These are phyloP conservation scores for Xanthostigma xanthostigma DNA, from an alignment of 2,888 invertebrate genomes.

Conservation along the genomic window DNA sequence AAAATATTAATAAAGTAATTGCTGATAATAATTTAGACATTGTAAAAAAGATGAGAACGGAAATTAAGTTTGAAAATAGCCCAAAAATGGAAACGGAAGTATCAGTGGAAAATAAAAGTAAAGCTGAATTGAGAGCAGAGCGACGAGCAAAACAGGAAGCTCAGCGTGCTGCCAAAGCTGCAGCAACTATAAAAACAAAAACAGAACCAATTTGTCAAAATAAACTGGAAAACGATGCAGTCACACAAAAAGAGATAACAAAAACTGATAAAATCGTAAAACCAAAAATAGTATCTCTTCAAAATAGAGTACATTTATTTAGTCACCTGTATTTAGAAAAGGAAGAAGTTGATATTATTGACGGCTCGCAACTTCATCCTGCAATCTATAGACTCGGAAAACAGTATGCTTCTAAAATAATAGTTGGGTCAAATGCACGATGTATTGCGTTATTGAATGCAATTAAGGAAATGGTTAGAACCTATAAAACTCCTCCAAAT, in stretches of 20 bases:
- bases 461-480: slow-evolving; percentile 59
- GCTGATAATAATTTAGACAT: slow-evolving; percentile 20
- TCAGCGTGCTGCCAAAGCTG: slow-evolving; percentile 60
- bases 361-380: slow-evolving; percentile 43
- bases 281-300: slow-evolving; percentile 16
- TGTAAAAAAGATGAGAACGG: background rate
- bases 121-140: slow-evolving; percentile 61
- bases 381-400: slow-evolving; percentile 65
- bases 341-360: background rate
- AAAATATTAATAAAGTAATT: slow-evolving; percentile 6
- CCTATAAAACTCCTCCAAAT: slow-evolving; percentile 65
- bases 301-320: slow-evolving; percentile 8
- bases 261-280: slow-evolving; percentile 13
- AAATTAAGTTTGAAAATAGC: slow-evolving; percentile 1
- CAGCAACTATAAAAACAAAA: slow-evolving; percentile 17
- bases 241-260: slow-evolving; percentile 6
- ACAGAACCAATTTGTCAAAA: slow-evolving; percentile 1
- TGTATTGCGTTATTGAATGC: slow-evolving; percentile 73
- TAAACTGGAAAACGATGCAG: slow-evolving; percentile 7
- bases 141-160: slow-evolving; percentile 71
- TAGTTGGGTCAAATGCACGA: slow-evolving; percentile 79
- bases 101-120: slow-evolving; percentile 37
- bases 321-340: slow-evolving; percentile 2
- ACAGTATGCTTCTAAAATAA: slow-evolving; percentile 60
- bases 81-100: slow-evolving; percentile 8